A percentile compares a stretch with the other conserved stretches of the same genome.
Evolutionary conservation across 2,888 invertebrate species (phyloP).

Genomic region (Caenorhabditis uteleia): DNA sequence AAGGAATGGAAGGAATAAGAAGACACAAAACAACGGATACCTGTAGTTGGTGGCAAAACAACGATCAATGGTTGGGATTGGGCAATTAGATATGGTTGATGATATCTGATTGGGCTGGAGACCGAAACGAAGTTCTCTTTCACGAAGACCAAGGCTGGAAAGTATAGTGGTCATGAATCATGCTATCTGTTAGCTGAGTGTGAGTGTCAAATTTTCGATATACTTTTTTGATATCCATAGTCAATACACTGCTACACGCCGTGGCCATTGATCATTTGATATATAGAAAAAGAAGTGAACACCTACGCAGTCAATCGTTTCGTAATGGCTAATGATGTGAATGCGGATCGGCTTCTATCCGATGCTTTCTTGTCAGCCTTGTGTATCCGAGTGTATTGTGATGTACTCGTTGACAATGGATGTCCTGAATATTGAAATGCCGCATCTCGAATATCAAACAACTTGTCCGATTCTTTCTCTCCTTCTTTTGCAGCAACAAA

Average conservation of each 20-base stretch:
- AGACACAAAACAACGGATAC: too few relatives aligned
- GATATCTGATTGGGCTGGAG: constrained; percentile 50
- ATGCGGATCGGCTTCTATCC: constrained; percentile 50
- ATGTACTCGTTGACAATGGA: constrained; percentile 38
- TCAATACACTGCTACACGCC: not conserved
- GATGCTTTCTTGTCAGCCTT: constrained; percentile 43
- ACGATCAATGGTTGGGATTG: constrained; percentile 47
- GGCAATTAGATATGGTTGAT: constrained; percentile 51
- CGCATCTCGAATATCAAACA: constrained; percentile 61
- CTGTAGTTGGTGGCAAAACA: constrained; percentile 51
- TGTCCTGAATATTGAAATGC: constrained; percentile 52
- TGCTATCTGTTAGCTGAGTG: not conserved
- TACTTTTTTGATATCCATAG: not conserved
- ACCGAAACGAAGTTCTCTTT: constrained; percentile 53
- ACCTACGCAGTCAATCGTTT: constrained; percentile 46
- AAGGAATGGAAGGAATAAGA: too few relatives aligned
- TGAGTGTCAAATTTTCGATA: not conserved
- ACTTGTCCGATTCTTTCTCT: constrained; percentile 52
- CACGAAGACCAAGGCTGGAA: constrained; percentile 52
- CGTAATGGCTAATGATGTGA: constrained; percentile 47
- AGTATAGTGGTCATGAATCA: not conserved
- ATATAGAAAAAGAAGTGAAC: not conserved
- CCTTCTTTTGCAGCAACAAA: constrained; percentile 61
- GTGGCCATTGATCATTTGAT: not conserved
- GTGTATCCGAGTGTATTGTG: constrained; percentile 43